Evolutionary conservation across 2,797 vertebrate genomes (phyloP), one percentile per base, ranked within the genome.

Genomic region (Anas bernieri): DNA sequence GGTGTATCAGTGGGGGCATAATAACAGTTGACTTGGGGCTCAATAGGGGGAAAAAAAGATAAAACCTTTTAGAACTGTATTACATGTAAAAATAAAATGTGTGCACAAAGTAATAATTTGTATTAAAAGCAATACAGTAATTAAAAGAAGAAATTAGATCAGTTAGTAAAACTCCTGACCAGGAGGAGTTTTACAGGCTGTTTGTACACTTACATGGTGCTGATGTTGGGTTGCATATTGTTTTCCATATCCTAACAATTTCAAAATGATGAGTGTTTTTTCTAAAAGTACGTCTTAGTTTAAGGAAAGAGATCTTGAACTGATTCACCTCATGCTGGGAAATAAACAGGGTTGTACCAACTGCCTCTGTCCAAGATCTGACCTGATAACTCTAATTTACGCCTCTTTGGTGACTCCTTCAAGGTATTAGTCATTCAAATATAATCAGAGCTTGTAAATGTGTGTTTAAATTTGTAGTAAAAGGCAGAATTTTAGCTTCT

Each of bases 1-100:
- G 96, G 94, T 77, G 90, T 50, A 83, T 11, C 90, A 5, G 94
- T 90, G 96, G 96, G 96, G 96, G 52, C 76, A 92, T 31, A 30
- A 52, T 91, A 90, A 92, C n/a, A 9, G 79, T 6, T 9, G 90
- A 7, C 16, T 92, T 91, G 43, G 74, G 90, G 85, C 92, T 94
- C 88, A 8, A 41, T 22, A 68, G 74, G 80, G 83, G 58, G 67
- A 92, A 61, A 45, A 45, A 45, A 45, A 43, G 18, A 43, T 17
- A 43, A 43, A 43, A 78, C 3, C 10, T 11, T 91, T 76, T 21
- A 37, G 63, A 41, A 8, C 7, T 25, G n/a, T n/a, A 25, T 83
- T 28, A 7, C 9, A 1, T 3, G 54, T 12, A 4, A 52, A 74
- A 35, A 13, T 22, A 23, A 78, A 79, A 41, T 33, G 43, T 5